Conservation (phyloP, 1,140 invertebrate genomes). For the Drosophila persimilis region DNA sequence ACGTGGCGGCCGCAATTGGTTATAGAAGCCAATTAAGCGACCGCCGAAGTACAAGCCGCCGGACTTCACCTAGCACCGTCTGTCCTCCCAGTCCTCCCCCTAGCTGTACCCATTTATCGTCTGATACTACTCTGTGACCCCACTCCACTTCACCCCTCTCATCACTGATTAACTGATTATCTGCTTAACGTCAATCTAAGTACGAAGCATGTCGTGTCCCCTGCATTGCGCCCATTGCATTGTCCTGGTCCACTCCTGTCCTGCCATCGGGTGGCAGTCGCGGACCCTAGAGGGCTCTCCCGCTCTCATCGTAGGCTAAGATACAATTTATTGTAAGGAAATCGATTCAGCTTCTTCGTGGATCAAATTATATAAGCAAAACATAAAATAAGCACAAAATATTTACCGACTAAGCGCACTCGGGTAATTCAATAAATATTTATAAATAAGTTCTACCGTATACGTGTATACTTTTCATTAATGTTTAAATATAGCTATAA, state of each 20-base stretch:
- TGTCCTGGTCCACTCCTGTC: too few species aligned
- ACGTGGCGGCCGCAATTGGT: slow-evolving; percentile 82
- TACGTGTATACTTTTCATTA: too few species aligned
- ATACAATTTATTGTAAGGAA: slow-evolving; percentile 57
- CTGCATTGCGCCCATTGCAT: too few species aligned
- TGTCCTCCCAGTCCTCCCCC: background rate
- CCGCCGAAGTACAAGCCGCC: slow-evolving; percentile 77
- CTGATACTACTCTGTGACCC: too few species aligned
- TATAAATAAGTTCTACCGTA: slow-evolving; percentile 16
- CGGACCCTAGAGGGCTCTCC: background rate
- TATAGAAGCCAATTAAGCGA: slow-evolving; percentile 81
- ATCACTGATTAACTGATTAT: background rate
- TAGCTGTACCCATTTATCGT: background rate
- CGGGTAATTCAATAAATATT: slow-evolving; percentile 49
- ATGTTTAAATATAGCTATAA: too few species aligned
- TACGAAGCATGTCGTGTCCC: too few species aligned
- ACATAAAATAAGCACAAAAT: slow-evolving; percentile 9
- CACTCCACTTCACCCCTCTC: background rate
- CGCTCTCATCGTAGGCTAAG: slow-evolving; percentile 46
- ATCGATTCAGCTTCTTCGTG: slow-evolving; percentile 6
- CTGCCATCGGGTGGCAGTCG: too few species aligned
- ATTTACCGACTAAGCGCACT: slow-evolving; percentile 11
- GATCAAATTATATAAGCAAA: slow-evolving; percentile 33
- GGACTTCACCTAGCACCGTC: slow-evolving; percentile 63
- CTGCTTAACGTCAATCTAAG: too few species aligned